These are phyloP conservation scores for Cantharis rufa DNA, from an alignment of 2,888 invertebrate genomes.

Conservation along the genomic window DNA sequence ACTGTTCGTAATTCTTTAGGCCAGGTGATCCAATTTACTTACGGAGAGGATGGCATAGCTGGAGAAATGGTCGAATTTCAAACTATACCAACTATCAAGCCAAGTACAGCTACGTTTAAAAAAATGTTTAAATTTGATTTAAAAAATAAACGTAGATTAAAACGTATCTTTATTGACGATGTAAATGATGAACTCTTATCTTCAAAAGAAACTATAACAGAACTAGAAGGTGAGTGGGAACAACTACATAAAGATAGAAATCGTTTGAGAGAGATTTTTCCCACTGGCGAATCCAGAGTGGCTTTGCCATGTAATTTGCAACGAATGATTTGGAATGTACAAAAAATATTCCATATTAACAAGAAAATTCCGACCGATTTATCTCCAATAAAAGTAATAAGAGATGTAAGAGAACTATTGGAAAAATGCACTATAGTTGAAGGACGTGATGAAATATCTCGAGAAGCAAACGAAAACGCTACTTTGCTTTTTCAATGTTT, in stretches of 20 bases:
- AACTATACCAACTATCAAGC: constrained; percentile 89
- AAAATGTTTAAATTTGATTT: constrained; percentile 95
- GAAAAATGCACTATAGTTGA: constrained; percentile 91
- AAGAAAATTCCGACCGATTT: constrained; percentile 91
- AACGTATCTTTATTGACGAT: constrained; percentile 90
- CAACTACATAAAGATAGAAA: constrained; percentile 87
- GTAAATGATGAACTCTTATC: constrained; percentile 93
- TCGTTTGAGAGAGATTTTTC: constrained; percentile 89
- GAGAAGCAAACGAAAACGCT: constrained; percentile 97
- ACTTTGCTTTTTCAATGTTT: constrained; percentile 96
- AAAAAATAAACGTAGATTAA: constrained; percentile 89
- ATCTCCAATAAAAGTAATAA: constrained; percentile 89
- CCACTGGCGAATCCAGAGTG: constrained; percentile 94
- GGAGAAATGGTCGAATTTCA: constrained; percentile 97
- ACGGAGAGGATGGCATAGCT: constrained; percentile 97
- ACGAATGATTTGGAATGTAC: constrained; percentile 99
- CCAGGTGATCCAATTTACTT: constrained; percentile 92
- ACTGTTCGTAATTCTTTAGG: constrained; percentile 97
- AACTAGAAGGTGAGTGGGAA: constrained; percentile 96
- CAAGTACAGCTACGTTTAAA: constrained; percentile 94
- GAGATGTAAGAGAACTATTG: constrained; percentile 86
- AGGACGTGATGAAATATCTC: constrained; percentile 93
- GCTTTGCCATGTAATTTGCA: constrained; percentile 97
- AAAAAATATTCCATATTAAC: constrained; percentile 99
- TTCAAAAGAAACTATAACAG: constrained; percentile 86